Conservation (phyloP, 2,113 vertebrate species). For the Chelonoidis abingdonii region DNA sequence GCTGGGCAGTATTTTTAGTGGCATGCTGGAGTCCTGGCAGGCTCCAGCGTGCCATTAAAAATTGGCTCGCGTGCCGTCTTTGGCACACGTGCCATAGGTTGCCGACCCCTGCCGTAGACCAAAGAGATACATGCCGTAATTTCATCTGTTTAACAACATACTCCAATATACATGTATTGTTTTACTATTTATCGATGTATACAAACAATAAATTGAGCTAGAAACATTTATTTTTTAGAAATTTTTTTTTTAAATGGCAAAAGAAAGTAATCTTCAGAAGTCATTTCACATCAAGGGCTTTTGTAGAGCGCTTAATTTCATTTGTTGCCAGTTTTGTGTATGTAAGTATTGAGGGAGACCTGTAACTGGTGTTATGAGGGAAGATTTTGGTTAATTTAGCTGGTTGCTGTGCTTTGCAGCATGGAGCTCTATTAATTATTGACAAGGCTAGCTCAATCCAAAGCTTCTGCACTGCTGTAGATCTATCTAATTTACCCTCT, state of each 20-base stretch:
- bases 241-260: not conserved
- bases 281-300: not conserved
- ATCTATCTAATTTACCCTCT: slow-evolving; percentile 7
- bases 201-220: not conserved
- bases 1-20: too few species aligned
- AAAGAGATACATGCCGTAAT: not conserved
- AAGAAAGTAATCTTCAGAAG: not conserved
- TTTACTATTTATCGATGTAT: not conserved
- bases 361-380: not conserved
- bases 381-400: slow-evolving; percentile 26
- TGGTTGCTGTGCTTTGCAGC: slow-evolving; percentile 23
- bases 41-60: too few species aligned
- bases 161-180: not conserved
- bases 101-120: not conserved
- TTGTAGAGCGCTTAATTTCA: not conserved
- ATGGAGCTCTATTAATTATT: slow-evolving; percentile 47
- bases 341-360: not conserved
- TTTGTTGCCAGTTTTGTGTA: not conserved
- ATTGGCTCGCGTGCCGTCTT: too few species aligned
- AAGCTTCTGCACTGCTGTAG: not conserved
- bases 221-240: not conserved
- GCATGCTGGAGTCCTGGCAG: too few species aligned
- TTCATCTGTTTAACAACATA: not conserved
- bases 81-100: too few species aligned
- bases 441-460: slow-evolving; percentile 15